Evolutionary conservation across 2,888 invertebrate species (phyloP).

Genomic region (Pelosia muscerda): DNA sequence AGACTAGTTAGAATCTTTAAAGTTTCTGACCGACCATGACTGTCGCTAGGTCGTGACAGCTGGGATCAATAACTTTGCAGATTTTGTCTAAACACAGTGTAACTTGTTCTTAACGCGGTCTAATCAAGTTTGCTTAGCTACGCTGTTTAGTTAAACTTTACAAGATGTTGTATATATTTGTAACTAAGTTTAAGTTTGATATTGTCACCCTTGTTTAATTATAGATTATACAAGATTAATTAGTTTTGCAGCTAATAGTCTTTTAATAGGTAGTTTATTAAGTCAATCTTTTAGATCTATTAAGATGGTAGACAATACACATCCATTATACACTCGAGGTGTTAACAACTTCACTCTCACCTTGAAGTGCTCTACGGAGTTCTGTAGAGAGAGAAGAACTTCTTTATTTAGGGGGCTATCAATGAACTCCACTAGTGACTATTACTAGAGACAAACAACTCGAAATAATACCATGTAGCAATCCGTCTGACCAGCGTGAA

Average conservation of each 20-base stretch:
- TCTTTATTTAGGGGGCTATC: neutral
- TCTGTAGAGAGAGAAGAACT: too few species aligned
- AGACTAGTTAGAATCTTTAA: conserved; percentile 9
- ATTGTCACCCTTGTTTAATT: conserved; percentile 3
- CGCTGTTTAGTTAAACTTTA: conserved; percentile 4
- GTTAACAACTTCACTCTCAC: neutral
- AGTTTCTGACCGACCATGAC: neutral
- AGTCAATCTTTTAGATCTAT: neutral
- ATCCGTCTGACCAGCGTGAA: too few species aligned
- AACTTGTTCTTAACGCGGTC: neutral
- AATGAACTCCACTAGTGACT: neutral
- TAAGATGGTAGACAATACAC: neutral
- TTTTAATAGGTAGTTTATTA: neutral
- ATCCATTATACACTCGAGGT: neutral
- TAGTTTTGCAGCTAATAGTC: neutral
- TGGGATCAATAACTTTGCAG: conserved; percentile 2
- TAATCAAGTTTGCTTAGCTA: conserved; percentile 8
- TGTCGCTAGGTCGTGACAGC: neutral
- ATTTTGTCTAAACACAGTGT: neutral
- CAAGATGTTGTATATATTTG: conserved; percentile 17
- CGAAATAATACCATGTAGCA: too few species aligned
- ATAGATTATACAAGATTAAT: neutral
- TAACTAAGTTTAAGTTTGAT: conserved; percentile 14
- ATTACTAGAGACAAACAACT: neutral
- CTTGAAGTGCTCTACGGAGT: neutral